Percentiles rank a stretch among this genome's conserved stretches.
Conservation (phyloP, 2,888 invertebrate genomes). For the Epirrita christyi region DNA sequence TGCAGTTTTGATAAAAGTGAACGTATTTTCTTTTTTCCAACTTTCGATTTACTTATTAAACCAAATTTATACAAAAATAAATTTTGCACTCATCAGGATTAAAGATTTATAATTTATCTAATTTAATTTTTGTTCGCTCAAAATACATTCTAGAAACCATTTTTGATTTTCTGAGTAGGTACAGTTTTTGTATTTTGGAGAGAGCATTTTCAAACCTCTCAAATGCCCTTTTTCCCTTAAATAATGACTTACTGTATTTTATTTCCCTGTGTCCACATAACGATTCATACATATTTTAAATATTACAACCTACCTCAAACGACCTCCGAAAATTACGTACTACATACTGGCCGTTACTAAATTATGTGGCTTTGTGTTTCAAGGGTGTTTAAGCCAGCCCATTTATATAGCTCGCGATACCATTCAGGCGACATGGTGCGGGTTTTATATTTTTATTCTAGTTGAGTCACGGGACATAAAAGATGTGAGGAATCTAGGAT, state of each 20-base stretch:
- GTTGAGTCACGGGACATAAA: conserved; percentile 20
- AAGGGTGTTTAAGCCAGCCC: conserved; percentile 36
- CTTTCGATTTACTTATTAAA: too few species aligned
- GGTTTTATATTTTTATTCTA: conserved; percentile 25
- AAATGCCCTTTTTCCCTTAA: neutral
- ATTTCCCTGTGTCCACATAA: neutral
- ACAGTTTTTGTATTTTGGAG: too few species aligned
- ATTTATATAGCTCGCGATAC: conserved; percentile 36
- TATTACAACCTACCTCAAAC: conserved; percentile 7
- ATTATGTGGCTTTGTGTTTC: conserved; percentile 38
- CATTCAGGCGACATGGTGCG: conserved; percentile 28
- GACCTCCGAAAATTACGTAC: conserved; percentile 34
- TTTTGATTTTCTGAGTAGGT: too few species aligned
- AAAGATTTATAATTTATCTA: too few species aligned
- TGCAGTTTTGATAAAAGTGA: too few species aligned
- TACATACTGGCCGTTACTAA: conserved; percentile 28
- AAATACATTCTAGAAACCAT: too few species aligned
- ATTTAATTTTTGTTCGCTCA: too few species aligned
- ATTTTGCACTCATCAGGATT: too few species aligned
- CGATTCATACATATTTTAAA: conserved; percentile 11
- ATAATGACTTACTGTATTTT: too few species aligned
- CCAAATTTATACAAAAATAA: too few species aligned
- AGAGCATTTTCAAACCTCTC: too few species aligned
- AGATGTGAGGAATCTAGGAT: conserved; percentile 7
- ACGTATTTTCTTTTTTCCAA: too few species aligned